Base-by-base conservation (phyloP, 2,888 invertebrate genomes). In the Eristalis intricaria region DNA sequence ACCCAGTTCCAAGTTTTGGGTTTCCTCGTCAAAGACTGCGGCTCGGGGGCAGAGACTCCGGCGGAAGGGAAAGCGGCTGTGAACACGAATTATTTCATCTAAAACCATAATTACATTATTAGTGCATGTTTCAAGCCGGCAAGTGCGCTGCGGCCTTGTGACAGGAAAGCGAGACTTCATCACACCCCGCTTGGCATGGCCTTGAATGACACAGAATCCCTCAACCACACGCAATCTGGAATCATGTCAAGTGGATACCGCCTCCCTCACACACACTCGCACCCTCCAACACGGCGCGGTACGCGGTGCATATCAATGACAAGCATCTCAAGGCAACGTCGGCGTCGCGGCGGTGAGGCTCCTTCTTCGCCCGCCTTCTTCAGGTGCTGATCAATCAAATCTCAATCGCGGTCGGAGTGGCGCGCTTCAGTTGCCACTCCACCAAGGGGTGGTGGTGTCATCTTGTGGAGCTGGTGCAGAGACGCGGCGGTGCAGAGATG, bases 141-240 rank as follows among this genome's bases (percentile, higher is more conserved):
- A 63, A 77, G 23, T 23, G 60, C 76, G 58, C 61, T 50, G 19
- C 22, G 43, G 56, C 22, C 19, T 35, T 64, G 4, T 4, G n/a
- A 43, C 19, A 23, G 22, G 68, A n/a, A 68, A 78, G 65, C 69
- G 74, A 32, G 32, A 71, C 75, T 71, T 71, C 61, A 79, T 80
- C 75, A 38, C 84, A 68, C 84, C 58, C 66, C 71, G 71, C 50
- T 85, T 43, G 56, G 10, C 66, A 68, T 58, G 84, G 63, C 84
- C 84, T 85, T 85, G 84, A 64, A 26, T n/a, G 66, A 58, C n/a
- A 80, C 63, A 71, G 29, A 81, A 73, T 85, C 63, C 58, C 61
- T 13, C 23, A 58, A 85, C 84, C 84, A 60, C 81, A 85, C 63
- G 66, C 71, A 76, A 63, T 66, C 66, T 76, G 66, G 76, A 80